Base-by-base conservation (phyloP, 1,140 invertebrate genomes). In the Ceratosolen solmsi region DNA sequence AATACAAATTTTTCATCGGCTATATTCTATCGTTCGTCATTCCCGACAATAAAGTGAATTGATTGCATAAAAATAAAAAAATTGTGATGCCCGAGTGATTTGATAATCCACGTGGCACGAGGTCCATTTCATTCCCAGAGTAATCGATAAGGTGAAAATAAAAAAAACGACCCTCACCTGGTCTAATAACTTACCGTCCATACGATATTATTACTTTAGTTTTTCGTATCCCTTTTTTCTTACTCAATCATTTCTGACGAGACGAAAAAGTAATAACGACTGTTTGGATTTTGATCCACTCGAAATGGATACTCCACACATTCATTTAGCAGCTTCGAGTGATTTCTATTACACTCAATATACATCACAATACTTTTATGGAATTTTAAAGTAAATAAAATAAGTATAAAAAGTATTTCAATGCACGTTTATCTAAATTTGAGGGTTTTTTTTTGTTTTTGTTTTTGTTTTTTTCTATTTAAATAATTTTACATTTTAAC, bases 41-140 rank as follows among this genome's bases (percentile, higher is more conserved):
- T 51, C 49, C 60, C 82, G 75, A 74, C 38, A 79, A 82, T n/a
- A 80, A 70, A 76, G 60, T 68, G 71, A 70, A 60, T 76, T 68
- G 65, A 82, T 71, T 58, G 65, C 9, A 33, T 79, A 58, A 65
- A 77, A 76, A 76, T 63, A 7, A 73, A 72, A 80, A 71, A 75
- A 56, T 75, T 81, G 46, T 58, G 46, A 70, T 33, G 58, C 41
- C 41, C 72, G 46, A 81, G 17, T 63, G 79, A 75, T 75, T 46
- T 33, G 72, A 76, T 76, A 76, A 70, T n/a, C 80, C 49, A 25
- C 79, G 1, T 46, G 20, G 54, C 27, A 54, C 54, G 54, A 22
- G 71, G 72, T 76, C 46, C 60, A 68, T 81, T 81, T 76, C 51
- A 17, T 80, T n/a, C 9, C 8, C 7, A 33, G 30, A n/a, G 17